Evolutionary conservation across 2,797 vertebrate species (phyloP), one percentile per base, ranked within the genome.

Genomic region (Microhierax caerulescens): DNA sequence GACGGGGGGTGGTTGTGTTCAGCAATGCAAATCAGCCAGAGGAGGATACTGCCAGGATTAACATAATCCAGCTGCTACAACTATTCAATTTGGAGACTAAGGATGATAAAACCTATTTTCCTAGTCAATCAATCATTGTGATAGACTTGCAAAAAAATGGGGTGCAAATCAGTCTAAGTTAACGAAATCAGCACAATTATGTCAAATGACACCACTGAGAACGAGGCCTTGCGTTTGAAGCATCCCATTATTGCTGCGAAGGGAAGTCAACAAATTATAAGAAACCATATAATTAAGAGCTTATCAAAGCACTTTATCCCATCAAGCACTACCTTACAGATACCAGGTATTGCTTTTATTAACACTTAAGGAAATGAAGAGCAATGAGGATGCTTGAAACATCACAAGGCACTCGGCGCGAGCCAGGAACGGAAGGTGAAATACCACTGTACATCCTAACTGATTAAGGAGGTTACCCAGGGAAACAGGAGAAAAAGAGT

Each of bases 351-450:
- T 79, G 68, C 92, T 95, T 95, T 73, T 67, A 94, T 87, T 89
- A 87, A 95, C 73, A 96, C 95, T 95, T 85, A 70, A 90, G 88
- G 90, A 95, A 95, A 95, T 95, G 92, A 95, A 88, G 86, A 96
- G 73, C 70, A 74, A 25, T 23, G 41, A 96, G 91, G 78, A 45
- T 87, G 87, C 93, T 94, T 86, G 87, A 96, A 89, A 51, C 69
- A 92, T 59, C 56, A 47, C 53, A 65, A 89, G 88, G 79, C 75
- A 47, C 73, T 90, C 1, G 2, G 82, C 79, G 84, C 1, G 2
- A 79, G 80, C 51, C 54, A 45, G 90, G 90, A 94, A 64, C n/a
- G 32, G 85, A 95, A 95, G 94, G 76, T 85, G 74, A 57, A 43
- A 47, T 36, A 10, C 11, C 64, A 16, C 22, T 9, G 54, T 41